These are phyloP conservation scores for Yoshiicerus persimilis DNA, from an alignment of 1,140 invertebrate genomes.

Conservation along the genomic window DNA sequence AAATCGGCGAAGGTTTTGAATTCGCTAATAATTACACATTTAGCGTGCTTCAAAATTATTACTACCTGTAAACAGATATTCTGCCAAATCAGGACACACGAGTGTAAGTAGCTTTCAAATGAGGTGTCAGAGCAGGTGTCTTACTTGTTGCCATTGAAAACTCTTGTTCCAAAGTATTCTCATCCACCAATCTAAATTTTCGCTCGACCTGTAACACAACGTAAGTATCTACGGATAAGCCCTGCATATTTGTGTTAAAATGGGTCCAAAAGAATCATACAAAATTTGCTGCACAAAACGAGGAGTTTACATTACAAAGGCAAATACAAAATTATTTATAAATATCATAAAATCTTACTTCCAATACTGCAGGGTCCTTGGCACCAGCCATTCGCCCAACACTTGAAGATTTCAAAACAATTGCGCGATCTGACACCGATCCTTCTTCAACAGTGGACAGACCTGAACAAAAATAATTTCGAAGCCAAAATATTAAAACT, in stretches of 20 bases:
- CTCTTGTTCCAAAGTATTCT: slow-evolving; percentile 58
- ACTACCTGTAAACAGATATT: too few relatives aligned
- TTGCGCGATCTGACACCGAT: slow-evolving; percentile 50
- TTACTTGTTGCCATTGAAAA: slow-evolving; percentile 63
- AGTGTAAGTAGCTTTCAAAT: slow-evolving; percentile 61
- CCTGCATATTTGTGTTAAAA: background rate
- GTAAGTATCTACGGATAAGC: background rate
- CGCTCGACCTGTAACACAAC: slow-evolving; percentile 53
- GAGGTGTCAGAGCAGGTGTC: slow-evolving; percentile 59
- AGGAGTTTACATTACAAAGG: background rate
- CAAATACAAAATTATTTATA: background rate
- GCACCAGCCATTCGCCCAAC: slow-evolving; percentile 59
- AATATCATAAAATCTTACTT: slow-evolving; percentile 51
- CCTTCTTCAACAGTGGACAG: slow-evolving; percentile 64
- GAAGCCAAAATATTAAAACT: background rate
- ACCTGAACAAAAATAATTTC: slow-evolving; percentile 50
- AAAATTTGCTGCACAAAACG: too few relatives aligned
- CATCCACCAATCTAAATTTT: slow-evolving; percentile 55
- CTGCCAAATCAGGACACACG: background rate
- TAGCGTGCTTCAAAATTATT: too few relatives aligned
- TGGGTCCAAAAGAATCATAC: too few relatives aligned
- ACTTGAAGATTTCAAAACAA: slow-evolving; percentile 57
- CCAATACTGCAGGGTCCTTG: slow-evolving; percentile 59
- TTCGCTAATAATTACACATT: too few relatives aligned
- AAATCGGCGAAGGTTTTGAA: too few relatives aligned